These are phyloP conservation scores for Diarsia rubi DNA, from an alignment of 2,888 invertebrate genomes.

Conservation along the genomic window DNA sequence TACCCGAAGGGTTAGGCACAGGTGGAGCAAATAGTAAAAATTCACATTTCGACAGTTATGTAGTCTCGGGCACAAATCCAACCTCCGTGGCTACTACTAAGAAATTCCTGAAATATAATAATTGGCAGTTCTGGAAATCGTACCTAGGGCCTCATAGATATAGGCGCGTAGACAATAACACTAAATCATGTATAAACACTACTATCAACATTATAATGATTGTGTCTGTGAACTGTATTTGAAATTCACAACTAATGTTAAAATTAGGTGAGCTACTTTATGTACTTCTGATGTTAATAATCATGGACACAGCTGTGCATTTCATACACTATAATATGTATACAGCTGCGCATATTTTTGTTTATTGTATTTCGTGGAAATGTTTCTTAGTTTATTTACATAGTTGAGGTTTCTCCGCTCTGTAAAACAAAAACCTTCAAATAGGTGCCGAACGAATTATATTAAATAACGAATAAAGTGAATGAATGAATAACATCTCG, in stretches of 20 bases:
- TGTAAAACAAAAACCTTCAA: not conserved
- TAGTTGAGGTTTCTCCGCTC: slow-evolving; percentile 2
- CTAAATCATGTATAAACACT: not conserved
- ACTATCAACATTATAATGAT: not conserved
- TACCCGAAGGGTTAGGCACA: too few species aligned
- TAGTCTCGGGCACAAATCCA: too few species aligned
- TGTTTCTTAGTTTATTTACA: not conserved
- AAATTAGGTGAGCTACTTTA: slow-evolving; percentile 2
- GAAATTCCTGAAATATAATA: too few species aligned
- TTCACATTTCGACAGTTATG: too few species aligned
- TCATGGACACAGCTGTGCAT: slow-evolving; percentile 1
- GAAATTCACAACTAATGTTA: not conserved
- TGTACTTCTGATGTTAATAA: not conserved
- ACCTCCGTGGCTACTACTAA: too few species aligned
- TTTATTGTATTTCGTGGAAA: not conserved
- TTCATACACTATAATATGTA: not conserved
- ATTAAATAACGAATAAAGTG: not conserved
- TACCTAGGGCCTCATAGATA: too few species aligned
- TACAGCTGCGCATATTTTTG: slow-evolving; percentile 11
- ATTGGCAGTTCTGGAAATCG: too few species aligned
- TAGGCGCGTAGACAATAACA: not conserved
- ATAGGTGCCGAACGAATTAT: not conserved
- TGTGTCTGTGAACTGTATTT: slow-evolving; percentile 3
- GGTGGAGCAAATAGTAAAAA: too few species aligned
- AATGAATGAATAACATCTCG: too few species aligned